Base-by-base conservation (phyloP, 2,797 vertebrate genomes). In the Protosalanx chinensis region DNA sequence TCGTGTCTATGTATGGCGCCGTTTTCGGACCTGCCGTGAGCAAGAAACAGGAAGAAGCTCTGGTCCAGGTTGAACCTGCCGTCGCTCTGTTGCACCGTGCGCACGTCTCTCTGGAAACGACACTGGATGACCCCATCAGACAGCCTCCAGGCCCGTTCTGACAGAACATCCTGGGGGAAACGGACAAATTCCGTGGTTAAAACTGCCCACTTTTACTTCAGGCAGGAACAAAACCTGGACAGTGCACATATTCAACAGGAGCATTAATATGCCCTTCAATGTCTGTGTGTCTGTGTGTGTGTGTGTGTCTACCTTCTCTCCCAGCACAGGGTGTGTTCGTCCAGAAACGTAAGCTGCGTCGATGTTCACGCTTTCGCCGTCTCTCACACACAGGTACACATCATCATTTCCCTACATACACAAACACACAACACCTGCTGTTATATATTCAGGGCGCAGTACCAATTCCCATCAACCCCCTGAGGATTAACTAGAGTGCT, bases 11-110 rank as follows among this genome's bases (percentile, higher is more conserved):
- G 13, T 79, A 93, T 86, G 18, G 16, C 65, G 72, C 95, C 94
- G 73, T 92, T 74, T 30, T 83, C 67, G 56, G 87, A 82, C 76
- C 88, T 87, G 15, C 95, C 95, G 68, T 92, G 88, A 69, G 94
- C 94, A 76, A 96, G 66, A 81, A 96, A 96, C 78, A 96, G 86
- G 80, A 93, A 96, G 82, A 94, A 94, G 72, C 80, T 90, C n/a
- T 73, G 78, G 77, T 95, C 86, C 73, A 96, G 82, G 81, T 86
- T 79, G 81, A 94, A 95, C 67, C 93, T 91, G 58, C 90, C 90
- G 53, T 77, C 70, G 78, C 86, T 77, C 33, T 67, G 73, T 62
- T 60, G 74, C 51, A 88, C 85, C 67, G 93, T 79, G 64, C 0
- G 29, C 76, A 92, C 82, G 70, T 84, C 84, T 80, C 95, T 91